These are phyloP conservation scores for Cabera pusaria DNA, from an alignment of 2,888 invertebrate species.

Conservation along the genomic window DNA sequence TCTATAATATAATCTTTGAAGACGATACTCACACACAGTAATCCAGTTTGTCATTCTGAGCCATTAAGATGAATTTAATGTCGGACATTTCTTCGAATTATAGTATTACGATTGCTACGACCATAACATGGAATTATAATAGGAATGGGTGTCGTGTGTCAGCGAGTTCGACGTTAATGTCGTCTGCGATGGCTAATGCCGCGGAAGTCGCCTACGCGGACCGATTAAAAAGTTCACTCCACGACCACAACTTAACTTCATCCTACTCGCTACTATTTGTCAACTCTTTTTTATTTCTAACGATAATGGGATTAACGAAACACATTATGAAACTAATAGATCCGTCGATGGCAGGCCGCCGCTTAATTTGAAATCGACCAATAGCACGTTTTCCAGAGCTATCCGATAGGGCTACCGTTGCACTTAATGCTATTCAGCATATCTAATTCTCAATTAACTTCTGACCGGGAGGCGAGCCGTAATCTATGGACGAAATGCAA, in stretches of 20 bases:
- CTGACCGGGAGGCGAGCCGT: slow-evolving; percentile 32
- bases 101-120: slow-evolving; percentile 23
- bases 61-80: slow-evolving; percentile 25
- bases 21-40: slow-evolving; percentile 10
- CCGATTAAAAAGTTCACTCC: slow-evolving; percentile 49
- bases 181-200: slow-evolving; percentile 44
- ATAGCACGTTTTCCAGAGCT: slow-evolving; percentile 16
- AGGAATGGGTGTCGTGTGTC: slow-evolving; percentile 56
- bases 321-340: slow-evolving; percentile 12
- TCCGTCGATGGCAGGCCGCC: slow-evolving; percentile 3
- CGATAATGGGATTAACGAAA: slow-evolving; percentile 14
- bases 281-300: slow-evolving; percentile 26
- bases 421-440: slow-evolving; percentile 25
- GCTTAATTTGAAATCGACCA: slow-evolving; percentile 8
- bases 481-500: slow-evolving; percentile 30
- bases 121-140: slow-evolving; percentile 50
- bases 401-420: slow-evolving; percentile 24
- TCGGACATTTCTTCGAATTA: slow-evolving; percentile 23
- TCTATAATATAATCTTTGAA: slow-evolving; percentile 17
- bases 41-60: slow-evolving; percentile 22
- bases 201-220: slow-evolving; percentile 62
- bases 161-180: slow-evolving; percentile 48
- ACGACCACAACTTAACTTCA: slow-evolving; percentile 25
- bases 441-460: slow-evolving; percentile 33
- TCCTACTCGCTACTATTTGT: slow-evolving; percentile 24